Evolutionary conservation across 2,797 vertebrate genomes (phyloP), one percentile per base, ranked within the genome.

Genomic region (Huso huso): DNA sequence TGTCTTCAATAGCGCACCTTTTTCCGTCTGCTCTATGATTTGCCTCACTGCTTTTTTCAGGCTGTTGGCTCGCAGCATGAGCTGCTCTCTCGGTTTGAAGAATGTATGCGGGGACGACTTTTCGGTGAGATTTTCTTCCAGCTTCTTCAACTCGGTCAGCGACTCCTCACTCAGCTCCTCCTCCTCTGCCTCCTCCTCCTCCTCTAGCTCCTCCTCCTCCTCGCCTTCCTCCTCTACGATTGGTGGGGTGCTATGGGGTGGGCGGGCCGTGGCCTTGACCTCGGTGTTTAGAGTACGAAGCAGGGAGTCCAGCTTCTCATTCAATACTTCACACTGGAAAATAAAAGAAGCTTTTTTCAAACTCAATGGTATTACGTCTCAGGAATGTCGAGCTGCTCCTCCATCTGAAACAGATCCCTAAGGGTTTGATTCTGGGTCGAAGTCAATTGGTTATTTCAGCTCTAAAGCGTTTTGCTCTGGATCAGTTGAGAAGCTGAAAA

Each of bases 1-100:
- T 63, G 2, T 12, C 37, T 11, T 13, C 10, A 3, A 37, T 57
- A 0, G 9, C 63, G 70, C 78, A 98, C 96, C 95, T 93, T 92
- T 83, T 83, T 93, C 92, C 0, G 94, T 93, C 82, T 98, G 95
- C 72, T 97, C 93, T 48, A 99, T 96, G 81, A 99, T 95, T 80
- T 97, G 94, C 66, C 95, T 86, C 66, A 99, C 91, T 0, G 95
- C 96, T 75, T 98, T 99, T 99, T 99, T 99, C 82, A 99, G 86
- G 73, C 96, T 99, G 86, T 99, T 95, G 69, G 96, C 96, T 49
- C 96, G 79, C 9, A 96, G 87, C 92, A 98, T 92, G 69, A 99
- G 86, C 74, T 95, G 94, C 76, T 98, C 94, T 50, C 86, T 87
- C 2, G 93, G 89, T 70, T 86, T 95, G 76, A 91, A 86, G 66